Evolutionary conservation across 2,113 vertebrate species (phyloP), one percentile per base, ranked within the genome.

Genomic region (Nanger granti): DNA sequence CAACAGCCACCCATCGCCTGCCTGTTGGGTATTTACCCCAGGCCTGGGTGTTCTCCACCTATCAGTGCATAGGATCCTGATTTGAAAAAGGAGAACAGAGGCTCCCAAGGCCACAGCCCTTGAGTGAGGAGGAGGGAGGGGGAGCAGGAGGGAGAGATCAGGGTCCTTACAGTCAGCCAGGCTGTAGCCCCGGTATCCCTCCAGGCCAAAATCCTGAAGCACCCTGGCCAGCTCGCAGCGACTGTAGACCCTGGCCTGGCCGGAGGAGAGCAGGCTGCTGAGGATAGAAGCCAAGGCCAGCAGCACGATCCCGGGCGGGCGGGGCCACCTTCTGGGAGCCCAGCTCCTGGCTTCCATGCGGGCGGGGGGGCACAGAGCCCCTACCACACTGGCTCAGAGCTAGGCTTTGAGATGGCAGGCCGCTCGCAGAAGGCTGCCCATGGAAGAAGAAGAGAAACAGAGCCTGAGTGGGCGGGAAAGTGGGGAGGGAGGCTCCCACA

Each of bases 151-250:
- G 15, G 28, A 37, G 37, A 12, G 37, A 29, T 13, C 1, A 22
- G 3, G 5, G 20, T 95, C 98, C 99, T 98, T 93, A 99, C 99
- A 99, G 95, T 99, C 97, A 37, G 98, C 98, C 97, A 99, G 85
- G 87, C 90, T 96, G 94, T 98, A 98, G 9, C 98, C 99, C 1
- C 69, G 66, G 82, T 98, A 99, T 18, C 98, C 99, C 1, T 98
- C 98, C 95, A 99, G 87, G 31, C 99, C 98, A 0, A 95, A 87
- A 1, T 76, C 59, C 31, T 98, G 92, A 5, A 99, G 97, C 8
- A 37, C 60, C 44, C 52, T 96, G 84, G 98, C 99, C 97, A 99
- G 97, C 57, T 99, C 98, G 57, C 99, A 99, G 41, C 98, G 98
- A 2, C 96, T 85, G 73, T 95, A 99, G 84, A 97, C 97, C 96